Evolutionary conservation across 2,797 vertebrate genomes (phyloP).

Genomic region (Hybognathus amarus): DNA sequence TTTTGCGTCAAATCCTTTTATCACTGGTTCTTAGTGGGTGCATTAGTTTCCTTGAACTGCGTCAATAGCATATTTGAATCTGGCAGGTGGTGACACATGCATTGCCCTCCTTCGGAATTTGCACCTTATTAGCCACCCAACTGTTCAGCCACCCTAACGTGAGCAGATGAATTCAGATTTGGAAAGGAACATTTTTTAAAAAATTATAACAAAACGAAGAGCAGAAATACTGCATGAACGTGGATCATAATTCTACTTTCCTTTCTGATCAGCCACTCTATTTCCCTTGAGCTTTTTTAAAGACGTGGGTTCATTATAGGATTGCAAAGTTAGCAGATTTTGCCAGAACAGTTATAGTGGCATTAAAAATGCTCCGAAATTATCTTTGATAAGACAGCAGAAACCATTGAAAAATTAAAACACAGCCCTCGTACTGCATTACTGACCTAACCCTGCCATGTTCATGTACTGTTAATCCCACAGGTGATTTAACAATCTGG

Average conservation of each 20-base stretch:
- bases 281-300: background rate
- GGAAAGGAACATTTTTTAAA: background rate
- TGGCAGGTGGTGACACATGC: conserved; percentile 42
- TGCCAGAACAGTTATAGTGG: background rate
- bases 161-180: conserved; percentile 31
- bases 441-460: conserved; percentile 10
- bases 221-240: background rate
- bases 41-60: conserved; percentile 11
- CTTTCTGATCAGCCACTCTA: background rate
- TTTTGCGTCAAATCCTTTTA: background rate
- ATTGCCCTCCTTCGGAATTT: conserved; percentile 53
- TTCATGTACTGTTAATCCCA: conserved; percentile 23
- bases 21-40: background rate
- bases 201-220: background rate
- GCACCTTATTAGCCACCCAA: conserved; percentile 53
- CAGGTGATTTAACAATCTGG: conserved; percentile 1
- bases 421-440: background rate
- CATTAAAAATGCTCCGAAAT: conserved; percentile 7
- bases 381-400: background rate
- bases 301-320: background rate
- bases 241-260: background rate
- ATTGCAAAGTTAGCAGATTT: conserved; percentile 14
- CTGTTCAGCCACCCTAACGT: conserved; percentile 36
- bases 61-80: conserved; percentile 31
- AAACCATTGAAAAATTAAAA: conserved; percentile 1